Conservation (phyloP, 2,113 vertebrate species). For the Rhinoderma darwinii region DNA sequence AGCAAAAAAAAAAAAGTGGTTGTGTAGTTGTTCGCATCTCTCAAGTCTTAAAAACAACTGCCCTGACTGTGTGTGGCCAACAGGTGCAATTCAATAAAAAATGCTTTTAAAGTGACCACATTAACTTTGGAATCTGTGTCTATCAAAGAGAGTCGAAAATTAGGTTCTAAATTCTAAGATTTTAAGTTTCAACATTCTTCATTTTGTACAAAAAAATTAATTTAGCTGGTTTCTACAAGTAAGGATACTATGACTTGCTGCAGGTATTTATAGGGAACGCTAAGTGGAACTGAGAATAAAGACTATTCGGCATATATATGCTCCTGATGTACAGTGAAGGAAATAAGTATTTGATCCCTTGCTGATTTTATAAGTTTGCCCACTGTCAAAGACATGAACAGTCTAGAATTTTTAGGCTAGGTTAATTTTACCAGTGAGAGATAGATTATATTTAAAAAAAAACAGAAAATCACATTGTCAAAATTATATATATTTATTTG, state of each 20-base stretch:
- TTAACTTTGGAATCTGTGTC: background rate
- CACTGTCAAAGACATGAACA: too few species aligned
- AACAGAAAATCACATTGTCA: too few species aligned
- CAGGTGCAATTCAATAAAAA: background rate
- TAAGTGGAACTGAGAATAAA: too few species aligned
- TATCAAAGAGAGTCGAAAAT: background rate
- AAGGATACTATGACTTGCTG: background rate
- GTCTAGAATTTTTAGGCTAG: too few species aligned
- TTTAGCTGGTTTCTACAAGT: background rate
- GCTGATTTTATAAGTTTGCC: too few species aligned
- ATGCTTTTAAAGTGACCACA: background rate
- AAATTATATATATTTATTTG: too few species aligned
- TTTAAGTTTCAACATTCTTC: background rate
- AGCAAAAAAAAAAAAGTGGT: background rate
- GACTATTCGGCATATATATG: too few species aligned
- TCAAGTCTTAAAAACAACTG: background rate
- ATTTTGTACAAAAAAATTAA: background rate
- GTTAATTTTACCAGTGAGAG: too few species aligned
- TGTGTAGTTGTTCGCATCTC: background rate
- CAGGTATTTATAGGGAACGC: background rate
- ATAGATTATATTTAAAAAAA: too few species aligned
- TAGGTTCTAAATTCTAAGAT: background rate
- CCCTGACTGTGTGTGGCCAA: background rate
- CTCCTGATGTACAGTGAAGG: too few species aligned
- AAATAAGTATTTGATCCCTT: too few species aligned